Conservation (phyloP, 2,113 vertebrate species). For the Stercorarius parasiticus region DNA sequence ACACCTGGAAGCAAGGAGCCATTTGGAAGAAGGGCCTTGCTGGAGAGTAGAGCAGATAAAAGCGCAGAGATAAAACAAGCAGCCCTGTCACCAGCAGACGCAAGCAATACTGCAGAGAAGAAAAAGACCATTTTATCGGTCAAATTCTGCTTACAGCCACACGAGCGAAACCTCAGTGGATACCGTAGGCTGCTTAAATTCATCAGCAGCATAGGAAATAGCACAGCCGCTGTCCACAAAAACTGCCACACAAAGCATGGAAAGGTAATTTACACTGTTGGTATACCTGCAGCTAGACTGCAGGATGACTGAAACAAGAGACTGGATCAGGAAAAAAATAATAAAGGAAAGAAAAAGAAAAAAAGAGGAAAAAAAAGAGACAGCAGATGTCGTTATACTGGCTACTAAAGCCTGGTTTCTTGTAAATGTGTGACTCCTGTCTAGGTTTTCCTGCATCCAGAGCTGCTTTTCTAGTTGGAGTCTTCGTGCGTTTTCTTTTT, state of each 20-base stretch:
- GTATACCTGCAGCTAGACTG: background rate
- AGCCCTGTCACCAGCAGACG: background rate
- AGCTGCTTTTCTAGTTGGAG: background rate
- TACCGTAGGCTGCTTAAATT: background rate
- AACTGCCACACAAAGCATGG: background rate
- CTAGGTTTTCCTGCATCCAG: background rate
- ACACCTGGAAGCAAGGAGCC: background rate
- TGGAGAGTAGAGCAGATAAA: constrained; percentile 39
- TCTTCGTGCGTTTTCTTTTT: background rate
- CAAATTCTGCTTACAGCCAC: background rate
- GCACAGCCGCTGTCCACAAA: background rate
- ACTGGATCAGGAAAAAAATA: background rate
- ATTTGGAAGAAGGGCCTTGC: constrained; percentile 3
- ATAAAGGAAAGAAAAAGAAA: background rate
- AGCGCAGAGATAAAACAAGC: constrained; percentile 35
- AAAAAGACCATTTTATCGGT: background rate
- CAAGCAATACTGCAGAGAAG: background rate
- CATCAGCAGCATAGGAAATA: background rate
- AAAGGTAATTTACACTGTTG: background rate
- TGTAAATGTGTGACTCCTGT: background rate
- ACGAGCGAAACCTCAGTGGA: background rate
- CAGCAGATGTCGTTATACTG: background rate
- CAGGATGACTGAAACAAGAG: background rate
- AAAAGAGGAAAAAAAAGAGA: accelerated
- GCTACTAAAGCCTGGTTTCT: background rate